Evolutionary conservation across 2,888 invertebrate species (phyloP), one percentile per base, ranked within the genome.

Genomic region (Parnassius glacialis): DNA sequence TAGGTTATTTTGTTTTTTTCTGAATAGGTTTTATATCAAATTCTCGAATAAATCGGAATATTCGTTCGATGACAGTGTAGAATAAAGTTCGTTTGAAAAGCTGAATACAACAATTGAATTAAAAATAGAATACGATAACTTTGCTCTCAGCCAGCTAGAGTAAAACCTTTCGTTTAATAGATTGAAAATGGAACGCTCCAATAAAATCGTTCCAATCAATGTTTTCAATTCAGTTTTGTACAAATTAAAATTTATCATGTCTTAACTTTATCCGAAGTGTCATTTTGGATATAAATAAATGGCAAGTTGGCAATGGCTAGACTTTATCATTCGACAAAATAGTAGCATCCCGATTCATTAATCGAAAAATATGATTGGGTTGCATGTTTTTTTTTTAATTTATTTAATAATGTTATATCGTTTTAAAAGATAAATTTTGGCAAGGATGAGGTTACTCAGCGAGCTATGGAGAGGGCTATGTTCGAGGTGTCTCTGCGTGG

Each of bases 71-170:
- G 42, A 11, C 42, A 64, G 51, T 63, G 47, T 57, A 62, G 63
- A 42, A 62, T 52, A 45, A 64, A 57, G 57, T 68, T 67, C 68
- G 61, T 74, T 79, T 69, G 77, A 76, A 81, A 80, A 77, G 58
- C 45, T 61, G 61, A 65, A 47, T 64, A 66, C 61, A 66, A 68
- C 62, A 66, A 68, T 74, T 67, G 74, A 79, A 78, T 80, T 82
- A 72, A 82, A 85, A 85, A 85, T 84, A 80, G 80, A 78, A 79
- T 74, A 74, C 78, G 75, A 76, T 71, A 87, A 89, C 87, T 89
- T 88, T 85, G 81, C 86, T 85, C 80, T 86, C 73, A 85, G 75
- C 76, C 75, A 74, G 74, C 76, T 73, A 68, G 70, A 77, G 71
- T 73, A 73, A 78, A 80, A 81, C 70, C 76, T 83, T 87, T 87